Percentiles rank a stretch among this genome's conserved stretches.
phyloP scores from a whole-genome alignment of 2,797 vertebrate species.

The Menidia menidia region DNA sequence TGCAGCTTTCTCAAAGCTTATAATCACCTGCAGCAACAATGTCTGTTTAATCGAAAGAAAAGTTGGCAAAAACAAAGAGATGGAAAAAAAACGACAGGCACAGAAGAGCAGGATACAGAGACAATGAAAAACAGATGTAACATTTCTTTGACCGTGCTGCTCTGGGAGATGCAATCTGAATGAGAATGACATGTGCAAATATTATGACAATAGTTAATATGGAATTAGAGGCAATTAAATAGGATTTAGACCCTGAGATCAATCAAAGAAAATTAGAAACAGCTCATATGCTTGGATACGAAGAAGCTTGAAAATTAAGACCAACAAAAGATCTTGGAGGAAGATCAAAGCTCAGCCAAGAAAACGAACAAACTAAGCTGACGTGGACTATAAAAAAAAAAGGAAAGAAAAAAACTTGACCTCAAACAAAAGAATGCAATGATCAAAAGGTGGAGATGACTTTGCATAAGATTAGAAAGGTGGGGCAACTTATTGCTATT shows the following conservation, averaged over 20 bases:
- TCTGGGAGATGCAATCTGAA: slow-evolving; percentile 66
- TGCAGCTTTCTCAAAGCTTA: slow-evolving; percentile 80
- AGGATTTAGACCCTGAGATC: slow-evolving; percentile 72
- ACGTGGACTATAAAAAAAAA: slow-evolving; percentile 47
- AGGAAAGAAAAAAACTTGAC: slow-evolving; percentile 46
- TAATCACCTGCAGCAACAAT: slow-evolving; percentile 83
- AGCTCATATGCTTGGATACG: slow-evolving; percentile 64
- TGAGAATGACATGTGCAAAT: slow-evolving; percentile 81
- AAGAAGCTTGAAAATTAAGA: slow-evolving; percentile 69
- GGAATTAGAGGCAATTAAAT: slow-evolving; percentile 83
- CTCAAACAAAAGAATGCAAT: slow-evolving; percentile 63
- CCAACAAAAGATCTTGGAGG: slow-evolving; percentile 71
- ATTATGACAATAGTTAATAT: slow-evolving; percentile 84
- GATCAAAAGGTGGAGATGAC: slow-evolving; percentile 70
- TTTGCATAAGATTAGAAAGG: slow-evolving; percentile 67
- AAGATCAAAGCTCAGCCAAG: slow-evolving; percentile 75
- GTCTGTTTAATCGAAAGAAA: slow-evolving; percentile 50
- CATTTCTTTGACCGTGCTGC: slow-evolving; percentile 52
- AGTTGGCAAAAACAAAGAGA: slow-evolving; percentile 61
- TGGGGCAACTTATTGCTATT: slow-evolving; percentile 48
- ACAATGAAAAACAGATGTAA: slow-evolving; percentile 78
- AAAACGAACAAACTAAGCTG: slow-evolving; percentile 57
- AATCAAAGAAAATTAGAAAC: slow-evolving; percentile 80
- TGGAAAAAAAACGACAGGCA: slow-evolving; percentile 71
- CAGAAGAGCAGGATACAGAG: slow-evolving; percentile 49